phyloP scores from a whole-genome alignment of 2,888 invertebrate genomes.

The Ecliptopera silaceata region DNA sequence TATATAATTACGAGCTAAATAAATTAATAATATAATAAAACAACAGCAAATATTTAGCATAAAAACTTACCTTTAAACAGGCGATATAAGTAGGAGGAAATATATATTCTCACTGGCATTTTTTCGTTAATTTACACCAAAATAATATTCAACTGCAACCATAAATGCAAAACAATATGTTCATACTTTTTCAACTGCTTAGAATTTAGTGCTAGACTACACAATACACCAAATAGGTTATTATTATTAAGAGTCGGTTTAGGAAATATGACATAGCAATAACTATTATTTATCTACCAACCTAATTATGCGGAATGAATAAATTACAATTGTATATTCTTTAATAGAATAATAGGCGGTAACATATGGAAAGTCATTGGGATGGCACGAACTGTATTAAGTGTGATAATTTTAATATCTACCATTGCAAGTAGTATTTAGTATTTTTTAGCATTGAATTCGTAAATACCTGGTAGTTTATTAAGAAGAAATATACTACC shows the following conservation, averaged over 20 bases:
- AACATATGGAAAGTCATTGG: constrained; percentile 28
- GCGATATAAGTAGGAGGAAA: constrained; percentile 3
- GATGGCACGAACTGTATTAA: constrained; percentile 22
- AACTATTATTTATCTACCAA: constrained; percentile 17
- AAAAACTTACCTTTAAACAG: constrained; percentile 16
- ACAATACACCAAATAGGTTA: not conserved
- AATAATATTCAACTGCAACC: constrained; percentile 12
- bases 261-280: not conserved
- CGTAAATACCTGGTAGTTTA: not conserved
- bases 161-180: constrained; percentile 19
- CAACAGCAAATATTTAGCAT: constrained; percentile 21
- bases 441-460: not conserved
- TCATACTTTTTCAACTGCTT: not conserved
- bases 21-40: constrained; percentile 10
- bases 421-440: not conserved
- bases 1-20: not conserved
- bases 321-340: constrained; percentile 14
- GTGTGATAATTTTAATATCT: not conserved
- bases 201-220: not conserved
- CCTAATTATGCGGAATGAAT: constrained; percentile 17
- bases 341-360: constrained; percentile 36
- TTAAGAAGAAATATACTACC: constrained; percentile 6
- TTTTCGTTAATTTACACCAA: not conserved
- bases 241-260: not conserved
- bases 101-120: constrained; percentile 4